phyloP scores from a whole-genome alignment of 1,140 invertebrate genomes.

The Aphis craccivora region DNA sequence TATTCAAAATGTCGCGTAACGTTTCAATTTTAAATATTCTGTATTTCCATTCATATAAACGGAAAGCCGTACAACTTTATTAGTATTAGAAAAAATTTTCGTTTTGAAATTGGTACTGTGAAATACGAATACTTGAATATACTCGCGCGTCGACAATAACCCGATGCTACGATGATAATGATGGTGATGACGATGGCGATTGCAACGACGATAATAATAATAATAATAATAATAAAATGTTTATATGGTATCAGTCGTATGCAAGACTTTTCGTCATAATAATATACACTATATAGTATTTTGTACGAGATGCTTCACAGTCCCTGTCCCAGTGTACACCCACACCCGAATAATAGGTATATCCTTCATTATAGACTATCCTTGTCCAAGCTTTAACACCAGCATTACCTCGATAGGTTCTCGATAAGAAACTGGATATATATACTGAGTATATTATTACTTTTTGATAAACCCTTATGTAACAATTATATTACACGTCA shows the following conservation, averaged over 20 bases:
- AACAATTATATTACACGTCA: neutral
- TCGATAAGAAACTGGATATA: too few relatives aligned
- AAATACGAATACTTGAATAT: neutral
- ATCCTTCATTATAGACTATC: too few relatives aligned
- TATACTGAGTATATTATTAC: too few relatives aligned
- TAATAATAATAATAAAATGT: neutral
- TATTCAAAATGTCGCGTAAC: neutral
- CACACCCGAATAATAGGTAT: too few relatives aligned
- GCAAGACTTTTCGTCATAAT: too few relatives aligned
- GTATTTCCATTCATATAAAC: neutral
- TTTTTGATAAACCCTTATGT: neutral
- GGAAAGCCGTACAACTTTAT: neutral
- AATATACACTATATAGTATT: too few relatives aligned
- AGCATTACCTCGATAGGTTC: too few relatives aligned
- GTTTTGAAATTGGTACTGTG: neutral
- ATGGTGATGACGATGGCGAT: neutral
- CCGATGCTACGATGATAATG: neutral
- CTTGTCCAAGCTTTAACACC: too few relatives aligned
- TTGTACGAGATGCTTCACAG: too few relatives aligned
- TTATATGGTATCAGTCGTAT: neutral
- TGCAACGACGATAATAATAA: neutral
- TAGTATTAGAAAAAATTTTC: neutral
- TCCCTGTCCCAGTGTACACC: too few relatives aligned
- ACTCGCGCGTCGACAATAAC: neutral
- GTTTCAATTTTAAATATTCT: neutral